Base-by-base conservation (phyloP, 1,140 invertebrate species). In the Tachypleus tridentatus region DNA sequence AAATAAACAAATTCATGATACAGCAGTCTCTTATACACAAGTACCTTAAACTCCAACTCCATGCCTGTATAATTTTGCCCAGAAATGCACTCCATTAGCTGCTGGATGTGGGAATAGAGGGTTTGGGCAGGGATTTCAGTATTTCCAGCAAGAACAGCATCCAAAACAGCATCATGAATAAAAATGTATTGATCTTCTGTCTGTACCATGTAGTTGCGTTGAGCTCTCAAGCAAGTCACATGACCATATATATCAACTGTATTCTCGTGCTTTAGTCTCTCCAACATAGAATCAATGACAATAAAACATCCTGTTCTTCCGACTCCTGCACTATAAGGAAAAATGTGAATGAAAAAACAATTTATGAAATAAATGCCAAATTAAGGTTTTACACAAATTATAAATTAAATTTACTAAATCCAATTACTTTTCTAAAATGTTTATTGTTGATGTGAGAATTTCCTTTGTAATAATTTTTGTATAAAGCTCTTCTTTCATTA, bases 101-200 rank as follows among this genome's bases (percentile, higher is more conserved):
- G 92, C 74, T 98, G 92, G 67, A 98, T 89, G 76, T 99, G 95
- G 5, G 86, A 84, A 73, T 96, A 93, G 53, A 99, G 80, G 75
- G 93, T 94, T 57, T 89, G 83, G 5, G 91, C 91, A 1, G 91
- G 88, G 51, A 97, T 86, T 79, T 99, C 97, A 0, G 96, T 98
- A 70, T 87, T 86, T 4, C 95, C 96, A 74, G 93, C 95, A 58
- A 95, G 87, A 0, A 98, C 92, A 4, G 95, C 95, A 78, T 99
- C 97, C 6, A 98, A 79, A 3, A 98, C 82, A 10, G 94, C 87
- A 76, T 99, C 97, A 76, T 99, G 95, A 70, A 99, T 99, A 79
- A 99, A 99, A 65, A 99, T 94, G 76, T 99, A 99, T 76, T 99
- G 97, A 76, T 99, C 97, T 77, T 99, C 97, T 0, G 97, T 99